Percentiles rank a stretch among this genome's conserved stretches.
Evolutionary conservation across 2,113 vertebrate species (phyloP).

Genomic region (Herpetotheres cachinnans): DNA sequence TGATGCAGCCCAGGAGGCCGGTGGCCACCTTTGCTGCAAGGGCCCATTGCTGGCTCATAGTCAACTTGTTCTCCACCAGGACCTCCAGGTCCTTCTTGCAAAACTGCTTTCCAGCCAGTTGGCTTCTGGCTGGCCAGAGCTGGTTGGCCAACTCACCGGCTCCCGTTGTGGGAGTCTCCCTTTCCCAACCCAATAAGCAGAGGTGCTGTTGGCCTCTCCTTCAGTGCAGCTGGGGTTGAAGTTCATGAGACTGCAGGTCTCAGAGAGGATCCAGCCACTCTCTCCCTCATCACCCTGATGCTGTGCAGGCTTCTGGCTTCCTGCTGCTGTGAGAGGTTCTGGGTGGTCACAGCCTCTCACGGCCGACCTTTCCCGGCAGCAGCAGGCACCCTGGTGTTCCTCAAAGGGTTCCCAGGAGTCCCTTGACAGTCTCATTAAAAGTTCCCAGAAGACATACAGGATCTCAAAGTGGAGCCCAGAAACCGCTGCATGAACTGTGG

Average conservation of each 20-base stretch:
- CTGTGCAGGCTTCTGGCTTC: not conserved
- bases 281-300: not conserved
- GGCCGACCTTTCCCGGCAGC: not conserved
- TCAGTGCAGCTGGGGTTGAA: not conserved
- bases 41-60: too few species aligned
- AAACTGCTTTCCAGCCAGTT: not conserved
- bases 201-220: not conserved
- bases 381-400: not conserved
- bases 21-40: not conserved
- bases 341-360: accelerated
- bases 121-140: not conserved
- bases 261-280: not conserved
- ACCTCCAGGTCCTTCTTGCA: not conserved
- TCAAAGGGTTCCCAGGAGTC: not conserved
- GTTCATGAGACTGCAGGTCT: not conserved
- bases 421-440: not conserved
- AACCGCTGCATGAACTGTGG: not conserved
- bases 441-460: not conserved
- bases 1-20: not conserved
- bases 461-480: not conserved
- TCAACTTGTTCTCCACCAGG: not conserved
- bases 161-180: not conserved
- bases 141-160: not conserved
- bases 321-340: not conserved
- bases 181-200: accelerated